Base-by-base conservation (phyloP, 2,113 vertebrate species). In the Ornithorhynchus anatinus region DNA sequence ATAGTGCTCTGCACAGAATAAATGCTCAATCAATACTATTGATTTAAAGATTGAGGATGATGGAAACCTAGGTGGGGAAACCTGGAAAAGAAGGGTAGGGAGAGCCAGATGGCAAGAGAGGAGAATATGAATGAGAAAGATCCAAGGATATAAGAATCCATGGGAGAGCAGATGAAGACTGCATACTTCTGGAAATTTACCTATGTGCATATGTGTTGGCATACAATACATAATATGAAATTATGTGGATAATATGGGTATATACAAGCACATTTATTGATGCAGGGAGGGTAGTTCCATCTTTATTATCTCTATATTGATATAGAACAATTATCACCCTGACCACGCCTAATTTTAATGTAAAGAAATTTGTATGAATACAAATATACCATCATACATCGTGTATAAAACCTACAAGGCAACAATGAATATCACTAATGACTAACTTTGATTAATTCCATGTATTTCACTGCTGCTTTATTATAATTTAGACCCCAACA, bases 401-500 rank as follows among this genome's bases (percentile, higher is more conserved):
- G 64, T 65, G 20, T 44, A 56, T 22, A 27, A 72, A 23, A 13
- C 12, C 64, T 32, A 3, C 12, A 42, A 35, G 32, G 35, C 23
- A 47, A 65, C 58, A 79, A 75, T 43, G 43, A 59, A 43, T 67
- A 52, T 27, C 69, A 37, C 53, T 53, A 69, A 82, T 61, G 80
- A 67, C 31, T 31, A 40, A 37, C 72, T 84, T 80, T 84, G 89
- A 89, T 88, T 84, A 82, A 80, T 79, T n/a, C 1, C 40, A 70
- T 73, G 20, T 75, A 67, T 79, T 83, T 75, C 65, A 59, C 78
- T 83, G 63, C 51, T 77, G 69, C 75, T 58, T 80, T 77, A 84
- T 82, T 80, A 67, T 51, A 79, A 82, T 44, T 59, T 17, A 39
- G 51, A 63, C 64, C 10, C 32, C 57, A 33, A 7, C 32, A 17